Percentiles rank a stretch among this genome's conserved stretches.
phyloP scores from a whole-genome alignment of 2,113 vertebrate species.

The Cygnus buccinator region DNA sequence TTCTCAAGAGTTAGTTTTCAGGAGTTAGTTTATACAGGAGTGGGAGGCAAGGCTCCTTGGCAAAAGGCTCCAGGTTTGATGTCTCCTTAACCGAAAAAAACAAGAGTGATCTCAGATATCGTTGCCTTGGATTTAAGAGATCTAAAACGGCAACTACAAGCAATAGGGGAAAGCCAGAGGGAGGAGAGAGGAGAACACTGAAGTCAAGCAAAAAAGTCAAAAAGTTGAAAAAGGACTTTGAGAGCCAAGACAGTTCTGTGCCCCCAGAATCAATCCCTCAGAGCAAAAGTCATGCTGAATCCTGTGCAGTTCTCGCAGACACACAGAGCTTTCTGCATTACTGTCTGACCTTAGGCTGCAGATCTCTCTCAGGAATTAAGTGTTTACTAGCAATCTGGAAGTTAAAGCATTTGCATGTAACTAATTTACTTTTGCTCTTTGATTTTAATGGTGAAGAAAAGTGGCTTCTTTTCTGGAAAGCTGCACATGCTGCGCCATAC shows the following conservation, averaged over 20 bases:
- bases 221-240: neutral
- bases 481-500: neutral
- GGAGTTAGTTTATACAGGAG: neutral
- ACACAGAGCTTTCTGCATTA: neutral
- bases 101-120: neutral
- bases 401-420: neutral
- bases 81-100: neutral
- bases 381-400: neutral
- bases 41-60: neutral
- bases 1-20: neutral
- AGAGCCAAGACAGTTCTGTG: neutral
- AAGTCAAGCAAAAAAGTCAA: neutral
- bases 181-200: neutral
- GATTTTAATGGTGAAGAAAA: neutral
- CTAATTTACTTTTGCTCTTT: neutral
- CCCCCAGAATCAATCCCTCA: rapidly evolving
- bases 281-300: rapidly evolving
- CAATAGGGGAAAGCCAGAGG: neutral
- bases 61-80: neutral
- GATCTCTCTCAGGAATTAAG: neutral
- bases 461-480: neutral
- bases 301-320: neutral
- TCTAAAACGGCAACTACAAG: neutral
- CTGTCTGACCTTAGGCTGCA: rapidly evolving
- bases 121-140: neutral